phyloP scores from a whole-genome alignment of 2,888 invertebrate species.

The Tuberolachnus salignus region DNA sequence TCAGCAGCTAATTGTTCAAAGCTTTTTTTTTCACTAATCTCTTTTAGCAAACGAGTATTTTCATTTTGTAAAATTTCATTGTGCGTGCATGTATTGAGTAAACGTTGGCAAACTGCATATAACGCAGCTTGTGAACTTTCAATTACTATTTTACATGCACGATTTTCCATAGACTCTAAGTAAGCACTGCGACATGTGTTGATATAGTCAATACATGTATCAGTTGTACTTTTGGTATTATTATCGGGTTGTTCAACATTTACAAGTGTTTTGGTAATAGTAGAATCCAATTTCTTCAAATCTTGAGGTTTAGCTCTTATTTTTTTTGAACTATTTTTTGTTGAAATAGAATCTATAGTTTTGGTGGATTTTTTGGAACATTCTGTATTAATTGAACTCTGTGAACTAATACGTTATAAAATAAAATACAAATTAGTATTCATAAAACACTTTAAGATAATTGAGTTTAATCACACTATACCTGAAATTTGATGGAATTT shows the following conservation, averaged over 20 bases:
- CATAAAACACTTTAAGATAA: not conserved
- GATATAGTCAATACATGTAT: conserved; percentile 47
- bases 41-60: conserved; percentile 13
- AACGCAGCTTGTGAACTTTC: conserved; percentile 48
- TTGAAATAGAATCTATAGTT: conserved; percentile 11
- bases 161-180: conserved; percentile 35
- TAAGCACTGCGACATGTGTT: conserved; percentile 38
- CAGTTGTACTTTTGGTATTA: conserved; percentile 34
- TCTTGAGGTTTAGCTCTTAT: not conserved
- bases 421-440: conserved; percentile 5
- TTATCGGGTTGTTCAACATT: conserved; percentile 38
- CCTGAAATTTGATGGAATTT: conserved; percentile 49
- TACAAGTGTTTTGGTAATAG: conserved; percentile 31
- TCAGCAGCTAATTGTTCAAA: conserved; percentile 49
- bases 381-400: conserved; percentile 40
- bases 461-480: not conserved
- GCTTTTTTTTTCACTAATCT: conserved; percentile 43
- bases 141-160: conserved; percentile 45
- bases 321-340: conserved; percentile 14
- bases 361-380: conserved; percentile 50
- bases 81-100: conserved; percentile 34
- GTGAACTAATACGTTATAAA: conserved; percentile 37
- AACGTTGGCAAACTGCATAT: conserved; percentile 39
- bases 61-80: conserved; percentile 31
- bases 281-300: conserved; percentile 21